These are phyloP conservation scores for Amphiura filiformis DNA, from an alignment of 35 echinoderm and acorn worm genomes.

Conservation along the genomic window DNA sequence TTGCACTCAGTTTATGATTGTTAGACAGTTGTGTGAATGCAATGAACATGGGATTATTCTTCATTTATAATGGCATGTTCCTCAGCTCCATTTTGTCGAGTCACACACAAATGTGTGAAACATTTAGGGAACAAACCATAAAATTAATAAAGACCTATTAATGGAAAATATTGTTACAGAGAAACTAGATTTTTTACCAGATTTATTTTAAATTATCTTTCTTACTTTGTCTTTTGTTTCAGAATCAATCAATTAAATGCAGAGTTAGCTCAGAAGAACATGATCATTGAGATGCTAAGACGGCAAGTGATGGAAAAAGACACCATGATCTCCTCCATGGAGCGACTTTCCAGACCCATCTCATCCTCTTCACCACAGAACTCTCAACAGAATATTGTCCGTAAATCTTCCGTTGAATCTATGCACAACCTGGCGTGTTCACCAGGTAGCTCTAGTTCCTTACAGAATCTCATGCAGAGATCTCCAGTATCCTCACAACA, in stretches of 20 bases:
- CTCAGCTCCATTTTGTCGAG: too few species aligned
- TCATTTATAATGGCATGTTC: too few species aligned
- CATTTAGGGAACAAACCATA: too few species aligned
- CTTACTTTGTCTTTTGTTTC: too few species aligned
- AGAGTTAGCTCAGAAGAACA: conserved; percentile 79
- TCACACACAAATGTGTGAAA: too few species aligned
- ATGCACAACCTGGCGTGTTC: conserved; percentile 47
- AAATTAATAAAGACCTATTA: too few species aligned
- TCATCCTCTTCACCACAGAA: conserved; percentile 73
- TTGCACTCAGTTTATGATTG: too few species aligned
- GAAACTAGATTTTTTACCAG: too few species aligned
- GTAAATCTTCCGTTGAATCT: conserved; percentile 44
- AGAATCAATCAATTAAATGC: conserved; percentile 59
- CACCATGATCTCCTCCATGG: conserved; percentile 51
- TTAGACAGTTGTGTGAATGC: too few species aligned
- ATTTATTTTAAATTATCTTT: too few species aligned
- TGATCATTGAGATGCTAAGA: conserved; percentile 65
- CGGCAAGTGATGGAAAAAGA: conserved; percentile 71
- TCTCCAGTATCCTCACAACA: conserved; percentile 78
- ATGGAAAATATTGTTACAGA: too few species aligned
- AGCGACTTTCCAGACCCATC: conserved; percentile 17
- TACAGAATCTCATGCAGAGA: conserved; percentile 11
- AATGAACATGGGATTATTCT: too few species aligned
- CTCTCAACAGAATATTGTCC: conserved; percentile 25
- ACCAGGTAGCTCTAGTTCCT: conserved; percentile 39